Conservation (phyloP, 2,113 vertebrate species). For the Lasiurus borealis region DNA sequence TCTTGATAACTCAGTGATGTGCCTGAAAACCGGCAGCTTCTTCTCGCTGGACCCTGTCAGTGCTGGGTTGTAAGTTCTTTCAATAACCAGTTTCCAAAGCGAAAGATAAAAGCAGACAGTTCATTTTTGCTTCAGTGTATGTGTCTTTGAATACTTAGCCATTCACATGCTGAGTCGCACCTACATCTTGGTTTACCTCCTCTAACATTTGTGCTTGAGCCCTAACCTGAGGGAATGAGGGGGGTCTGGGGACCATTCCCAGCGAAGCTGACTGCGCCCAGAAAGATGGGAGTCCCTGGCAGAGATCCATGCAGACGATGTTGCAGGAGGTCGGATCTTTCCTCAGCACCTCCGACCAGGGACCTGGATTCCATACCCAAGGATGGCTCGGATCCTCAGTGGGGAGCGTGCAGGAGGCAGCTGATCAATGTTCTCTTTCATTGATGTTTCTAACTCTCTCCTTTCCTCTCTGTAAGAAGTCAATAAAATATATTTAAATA, state of each 20-base stretch:
- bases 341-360: not conserved
- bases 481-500: too few species aligned
- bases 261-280: not conserved
- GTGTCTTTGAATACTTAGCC: not conserved
- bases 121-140: not conserved
- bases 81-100: not conserved
- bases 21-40: not conserved
- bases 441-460: too few species aligned
- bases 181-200: not conserved
- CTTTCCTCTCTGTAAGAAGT: too few species aligned
- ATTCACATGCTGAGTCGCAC: not conserved
- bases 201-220: not conserved
- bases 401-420: too few species aligned
- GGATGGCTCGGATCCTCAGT: not conserved
- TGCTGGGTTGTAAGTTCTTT: not conserved
- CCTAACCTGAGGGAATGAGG: too few species aligned
- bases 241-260: too few species aligned
- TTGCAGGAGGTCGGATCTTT: not conserved
- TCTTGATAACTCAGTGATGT: not conserved
- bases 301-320: rapidly evolving
- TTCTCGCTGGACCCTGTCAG: not conserved
- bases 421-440: too few species aligned
- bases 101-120: not conserved
- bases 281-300: not conserved
- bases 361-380: not conserved